Percentiles rank a stretch among this genome's conserved stretches.
Conservation (phyloP, 2,888 invertebrate species). For the Leistus spinibarbis region DNA sequence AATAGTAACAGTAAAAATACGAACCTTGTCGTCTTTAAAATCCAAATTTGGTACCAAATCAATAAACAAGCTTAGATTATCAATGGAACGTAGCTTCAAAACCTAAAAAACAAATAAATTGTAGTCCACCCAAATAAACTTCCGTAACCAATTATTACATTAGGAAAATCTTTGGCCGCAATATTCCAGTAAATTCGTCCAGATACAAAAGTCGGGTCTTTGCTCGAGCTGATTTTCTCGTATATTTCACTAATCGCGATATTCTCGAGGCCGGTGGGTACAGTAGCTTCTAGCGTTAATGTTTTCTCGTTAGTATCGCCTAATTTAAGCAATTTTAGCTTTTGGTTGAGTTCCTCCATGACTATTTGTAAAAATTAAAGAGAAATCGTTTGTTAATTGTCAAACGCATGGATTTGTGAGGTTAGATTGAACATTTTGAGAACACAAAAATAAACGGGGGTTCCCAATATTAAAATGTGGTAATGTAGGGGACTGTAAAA, state of each 20-base stretch:
- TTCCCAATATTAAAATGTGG: no score
- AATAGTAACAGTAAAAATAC: neutral
- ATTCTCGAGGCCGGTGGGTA: slow-evolving; percentile 25
- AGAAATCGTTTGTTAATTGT: no score
- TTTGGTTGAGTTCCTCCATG: slow-evolving; percentile 4
- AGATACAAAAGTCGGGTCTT: neutral
- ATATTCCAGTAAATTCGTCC: slow-evolving; percentile 17
- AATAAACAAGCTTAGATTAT: slow-evolving; percentile 20
- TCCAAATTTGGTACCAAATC: neutral
- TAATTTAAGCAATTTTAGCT: neutral
- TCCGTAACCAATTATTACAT: neutral
- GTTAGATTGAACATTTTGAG: no score
- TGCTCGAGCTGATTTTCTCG: neutral
- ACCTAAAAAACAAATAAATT: slow-evolving; percentile 15
- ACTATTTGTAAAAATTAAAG: neutral
- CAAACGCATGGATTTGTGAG: no score
- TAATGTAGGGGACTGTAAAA: no score
- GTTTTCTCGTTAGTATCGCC: neutral
- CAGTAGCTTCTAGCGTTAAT: slow-evolving; percentile 19
- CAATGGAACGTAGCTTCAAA: slow-evolving; percentile 6
- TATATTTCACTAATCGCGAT: slow-evolving; percentile 11
- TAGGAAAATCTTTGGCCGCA: neutral
- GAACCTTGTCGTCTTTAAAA: neutral
- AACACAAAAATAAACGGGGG: no score
- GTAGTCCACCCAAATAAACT: neutral